Conservation (phyloP, 2,113 vertebrate species). For the Suricata suricatta region DNA sequence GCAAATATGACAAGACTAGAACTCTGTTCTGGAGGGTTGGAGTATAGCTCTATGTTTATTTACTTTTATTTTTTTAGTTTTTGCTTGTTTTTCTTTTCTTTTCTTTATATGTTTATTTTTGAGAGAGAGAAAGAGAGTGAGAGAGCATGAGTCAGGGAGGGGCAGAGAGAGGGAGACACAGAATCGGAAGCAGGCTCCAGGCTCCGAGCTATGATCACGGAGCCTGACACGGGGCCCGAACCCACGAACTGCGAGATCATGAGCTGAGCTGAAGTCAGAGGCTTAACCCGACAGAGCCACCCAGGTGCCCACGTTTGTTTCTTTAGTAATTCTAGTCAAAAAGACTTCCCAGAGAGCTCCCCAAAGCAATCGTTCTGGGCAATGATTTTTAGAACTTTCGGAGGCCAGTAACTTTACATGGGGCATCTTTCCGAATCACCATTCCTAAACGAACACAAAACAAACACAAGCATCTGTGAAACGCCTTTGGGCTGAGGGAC, state of each 20-base stretch:
- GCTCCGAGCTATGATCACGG: too few species aligned
- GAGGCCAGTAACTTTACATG: rapidly evolving
- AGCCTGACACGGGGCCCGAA: too few species aligned
- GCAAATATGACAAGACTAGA: neutral
- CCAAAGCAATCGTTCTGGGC: rapidly evolving
- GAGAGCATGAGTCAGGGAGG: too few species aligned
- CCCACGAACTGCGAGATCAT: too few species aligned
- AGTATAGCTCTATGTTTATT: neutral
- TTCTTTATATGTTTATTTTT: too few species aligned
- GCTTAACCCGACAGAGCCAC: too few species aligned
- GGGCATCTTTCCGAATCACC: rapidly evolving
- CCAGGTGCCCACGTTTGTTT: neutral
- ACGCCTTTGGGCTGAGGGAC: rapidly evolving
- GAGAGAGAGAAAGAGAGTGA: too few species aligned
- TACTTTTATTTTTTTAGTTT: neutral
- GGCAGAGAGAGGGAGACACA: too few species aligned
- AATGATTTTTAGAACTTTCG: neutral
- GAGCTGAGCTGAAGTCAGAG: too few species aligned
- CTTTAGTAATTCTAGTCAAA: neutral
- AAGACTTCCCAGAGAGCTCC: neutral
- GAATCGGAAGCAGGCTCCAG: too few species aligned
- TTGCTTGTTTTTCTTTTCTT: neutral
- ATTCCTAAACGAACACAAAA: rapidly evolving
- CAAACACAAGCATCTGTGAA: rapidly evolving
- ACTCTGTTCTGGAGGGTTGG: neutral